A percentile compares a stretch with the other conserved stretches of the same genome.
Evolutionary conservation across 2,113 vertebrate genomes (phyloP).

Genomic region (Paramisgurnus dabryanus): DNA sequence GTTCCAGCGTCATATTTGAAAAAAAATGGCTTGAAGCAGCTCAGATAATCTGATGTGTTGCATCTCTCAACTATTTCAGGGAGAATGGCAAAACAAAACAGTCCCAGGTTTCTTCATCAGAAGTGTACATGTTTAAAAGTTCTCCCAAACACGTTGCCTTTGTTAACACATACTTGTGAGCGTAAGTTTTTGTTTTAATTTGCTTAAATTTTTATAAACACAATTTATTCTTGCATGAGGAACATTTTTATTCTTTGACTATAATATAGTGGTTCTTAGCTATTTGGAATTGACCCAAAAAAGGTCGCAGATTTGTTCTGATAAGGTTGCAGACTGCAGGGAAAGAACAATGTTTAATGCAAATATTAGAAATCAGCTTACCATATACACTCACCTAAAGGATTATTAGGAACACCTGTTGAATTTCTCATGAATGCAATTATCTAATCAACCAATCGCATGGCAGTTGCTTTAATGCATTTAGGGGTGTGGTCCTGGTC

Average conservation of each 20-base stretch:
- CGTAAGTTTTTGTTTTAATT: neutral
- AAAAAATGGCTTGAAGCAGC: constrained; percentile 58
- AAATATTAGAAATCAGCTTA: neutral
- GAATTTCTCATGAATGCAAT: too few species aligned
- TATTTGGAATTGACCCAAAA: neutral
- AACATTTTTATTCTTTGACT: neutral
- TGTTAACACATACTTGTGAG: neutral
- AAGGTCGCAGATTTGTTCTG: neutral
- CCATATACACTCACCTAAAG: neutral
- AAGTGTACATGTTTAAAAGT: neutral
- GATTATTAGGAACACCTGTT: neutral
- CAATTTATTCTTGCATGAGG: neutral
- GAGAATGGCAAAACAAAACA: constrained; percentile 31
- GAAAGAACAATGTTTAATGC: neutral
- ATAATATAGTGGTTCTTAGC: neutral
- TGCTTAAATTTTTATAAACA: neutral
- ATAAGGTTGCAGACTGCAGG: neutral
- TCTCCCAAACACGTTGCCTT: neutral
- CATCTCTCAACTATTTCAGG: constrained; percentile 55
- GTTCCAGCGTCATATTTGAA: constrained; percentile 46
- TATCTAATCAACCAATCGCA: too few species aligned
- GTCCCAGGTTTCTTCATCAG: neutral
- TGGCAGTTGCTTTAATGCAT: too few species aligned
- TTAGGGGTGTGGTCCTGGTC: too few species aligned
- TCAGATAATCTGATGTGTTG: constrained; percentile 64